phyloP scores from a whole-genome alignment of 2,888 invertebrate genomes.

The Acholoe squamosa region DNA sequence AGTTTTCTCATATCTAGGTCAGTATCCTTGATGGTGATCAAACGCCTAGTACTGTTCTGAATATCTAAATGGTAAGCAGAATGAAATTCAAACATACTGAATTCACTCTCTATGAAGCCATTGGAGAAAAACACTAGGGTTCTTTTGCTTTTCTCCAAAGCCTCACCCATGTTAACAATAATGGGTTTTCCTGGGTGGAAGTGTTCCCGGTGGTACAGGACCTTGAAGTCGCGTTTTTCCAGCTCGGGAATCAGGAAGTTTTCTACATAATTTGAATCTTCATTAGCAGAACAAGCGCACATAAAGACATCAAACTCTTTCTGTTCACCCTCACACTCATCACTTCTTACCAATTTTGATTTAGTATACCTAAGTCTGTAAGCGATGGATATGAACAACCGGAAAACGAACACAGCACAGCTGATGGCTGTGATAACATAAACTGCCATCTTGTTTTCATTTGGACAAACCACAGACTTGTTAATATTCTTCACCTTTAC shows the following conservation, averaged over 20 bases:
- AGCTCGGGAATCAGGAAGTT: neutral
- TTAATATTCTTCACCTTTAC: neutral
- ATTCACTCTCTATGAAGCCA: neutral
- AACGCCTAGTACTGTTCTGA: neutral
- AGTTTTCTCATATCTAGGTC: too few species aligned
- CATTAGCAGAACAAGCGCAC: neutral
- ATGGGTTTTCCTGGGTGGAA: slow-evolving; percentile 23
- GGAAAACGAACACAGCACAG: neutral
- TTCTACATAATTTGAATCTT: neutral
- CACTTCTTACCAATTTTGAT: neutral
- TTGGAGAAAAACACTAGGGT: neutral
- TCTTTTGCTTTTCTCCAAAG: neutral
- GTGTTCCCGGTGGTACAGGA: neutral
- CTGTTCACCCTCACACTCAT: neutral
- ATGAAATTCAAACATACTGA: neutral
- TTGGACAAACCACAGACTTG: neutral
- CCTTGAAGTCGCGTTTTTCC: neutral
- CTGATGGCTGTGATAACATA: too few species aligned
- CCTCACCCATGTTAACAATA: neutral
- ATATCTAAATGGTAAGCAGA: neutral
- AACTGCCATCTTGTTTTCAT: too few species aligned
- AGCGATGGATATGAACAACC: neutral
- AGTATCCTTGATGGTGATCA: too few species aligned
- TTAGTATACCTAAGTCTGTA: neutral
- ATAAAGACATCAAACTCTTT: neutral